Conservation (phyloP, 2,888 invertebrate genomes). For the Agonopterix subpropinquella region DNA sequence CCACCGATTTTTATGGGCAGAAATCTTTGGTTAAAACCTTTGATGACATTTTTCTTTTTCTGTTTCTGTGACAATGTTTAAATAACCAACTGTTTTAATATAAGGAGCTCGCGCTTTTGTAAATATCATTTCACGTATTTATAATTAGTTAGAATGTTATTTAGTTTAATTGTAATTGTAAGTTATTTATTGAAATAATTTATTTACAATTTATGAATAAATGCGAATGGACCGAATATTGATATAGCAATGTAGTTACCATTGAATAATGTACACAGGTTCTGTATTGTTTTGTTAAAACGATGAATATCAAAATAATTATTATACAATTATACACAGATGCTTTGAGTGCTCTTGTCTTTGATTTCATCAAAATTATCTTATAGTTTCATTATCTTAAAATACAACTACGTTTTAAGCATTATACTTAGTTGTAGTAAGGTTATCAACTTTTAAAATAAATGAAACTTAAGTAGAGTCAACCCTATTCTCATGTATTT, state of each 20-base stretch:
- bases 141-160: conserved; percentile 8
- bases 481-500: too few relatives aligned
- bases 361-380: conserved; percentile 12
- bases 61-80: background rate
- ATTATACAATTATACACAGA: conserved; percentile 21
- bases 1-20: conserved; percentile 12
- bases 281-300: conserved; percentile 11
- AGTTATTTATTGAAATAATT: conserved; percentile 40
- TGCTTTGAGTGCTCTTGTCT: conserved; percentile 20
- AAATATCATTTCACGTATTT: conserved; percentile 32
- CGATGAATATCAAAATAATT: conserved; percentile 10
- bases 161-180: conserved; percentile 21
- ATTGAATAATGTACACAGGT: conserved; percentile 20
- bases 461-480: background rate
- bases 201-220: conserved; percentile 28
- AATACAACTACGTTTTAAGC: too few relatives aligned
- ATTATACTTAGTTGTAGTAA: too few relatives aligned
- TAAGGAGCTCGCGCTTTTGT: conserved; percentile 44
- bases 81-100: conserved; percentile 1
- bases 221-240: conserved; percentile 14
- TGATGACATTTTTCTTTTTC: background rate
- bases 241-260: conserved; percentile 23
- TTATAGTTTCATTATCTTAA: too few relatives aligned
- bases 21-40: background rate
- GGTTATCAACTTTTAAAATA: too few relatives aligned